phyloP scores from a whole-genome alignment of 2,888 invertebrate genomes.

The Leptinotarsa juncta region DNA sequence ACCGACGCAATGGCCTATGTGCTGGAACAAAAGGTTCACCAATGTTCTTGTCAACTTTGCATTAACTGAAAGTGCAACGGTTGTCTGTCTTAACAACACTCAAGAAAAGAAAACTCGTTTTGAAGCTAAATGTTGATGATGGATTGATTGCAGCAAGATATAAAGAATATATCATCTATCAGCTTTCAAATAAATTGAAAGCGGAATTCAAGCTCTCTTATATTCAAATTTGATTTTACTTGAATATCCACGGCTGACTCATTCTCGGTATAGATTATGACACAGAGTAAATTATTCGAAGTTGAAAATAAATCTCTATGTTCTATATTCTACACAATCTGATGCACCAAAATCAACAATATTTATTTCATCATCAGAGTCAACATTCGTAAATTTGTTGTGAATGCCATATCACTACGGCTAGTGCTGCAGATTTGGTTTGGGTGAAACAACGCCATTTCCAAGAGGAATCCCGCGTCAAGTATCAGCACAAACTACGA shows the following conservation, averaged over 20 bases:
- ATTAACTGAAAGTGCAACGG: not conserved
- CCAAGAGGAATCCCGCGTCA: too few species aligned
- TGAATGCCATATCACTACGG: not conserved
- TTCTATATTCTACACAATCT: too few species aligned
- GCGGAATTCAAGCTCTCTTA: not conserved
- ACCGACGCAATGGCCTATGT: not conserved
- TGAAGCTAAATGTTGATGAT: not conserved
- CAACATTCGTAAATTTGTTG: not conserved
- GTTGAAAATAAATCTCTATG: too few species aligned
- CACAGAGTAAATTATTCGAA: too few species aligned
- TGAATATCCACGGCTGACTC: not conserved
- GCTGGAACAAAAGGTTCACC: not conserved
- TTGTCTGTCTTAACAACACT: not conserved
- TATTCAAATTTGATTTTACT: not conserved
- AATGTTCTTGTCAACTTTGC: not conserved
- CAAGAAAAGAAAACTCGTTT: not conserved
- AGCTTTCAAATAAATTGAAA: not conserved
- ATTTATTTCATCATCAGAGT: not conserved
- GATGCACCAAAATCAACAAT: too few species aligned
- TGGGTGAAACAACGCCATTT: not conserved
- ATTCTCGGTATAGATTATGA: too few species aligned
- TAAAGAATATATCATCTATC: not conserved
- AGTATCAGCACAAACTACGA: too few species aligned
- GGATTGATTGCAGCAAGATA: not conserved
- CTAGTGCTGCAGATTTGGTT: too few species aligned